phyloP scores from a whole-genome alignment of 2,888 invertebrate species.

The Baccha elongata region DNA sequence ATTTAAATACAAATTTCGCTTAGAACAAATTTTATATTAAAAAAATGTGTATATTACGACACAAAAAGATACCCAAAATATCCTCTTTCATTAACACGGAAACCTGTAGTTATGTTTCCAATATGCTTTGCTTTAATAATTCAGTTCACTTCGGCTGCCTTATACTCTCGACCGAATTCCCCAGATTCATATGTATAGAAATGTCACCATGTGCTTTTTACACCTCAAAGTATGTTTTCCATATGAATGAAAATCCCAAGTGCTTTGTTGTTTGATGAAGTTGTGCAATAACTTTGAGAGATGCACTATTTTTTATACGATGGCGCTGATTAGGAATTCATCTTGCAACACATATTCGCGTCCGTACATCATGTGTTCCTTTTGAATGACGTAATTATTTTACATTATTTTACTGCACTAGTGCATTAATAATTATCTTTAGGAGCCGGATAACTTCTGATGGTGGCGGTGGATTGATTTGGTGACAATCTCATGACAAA shows the following conservation, averaged over 20 bases:
- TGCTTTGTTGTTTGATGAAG: conserved; percentile 1
- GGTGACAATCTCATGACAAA: too few relatives aligned
- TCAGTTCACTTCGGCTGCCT: conserved; percentile 23
- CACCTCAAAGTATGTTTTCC: conserved; percentile 1
- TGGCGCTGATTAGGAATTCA: neutral
- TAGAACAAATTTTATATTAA: too few relatives aligned
- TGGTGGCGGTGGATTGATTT: too few relatives aligned
- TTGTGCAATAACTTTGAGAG: neutral
- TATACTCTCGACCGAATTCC: conserved; percentile 22
- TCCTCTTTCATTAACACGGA: neutral
- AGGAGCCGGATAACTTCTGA: too few relatives aligned
- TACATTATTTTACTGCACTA: too few relatives aligned
- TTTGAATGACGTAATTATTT: too few relatives aligned
- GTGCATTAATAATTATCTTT: too few relatives aligned
- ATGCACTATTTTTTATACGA: conserved; percentile 6
- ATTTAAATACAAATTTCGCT: too few relatives aligned
- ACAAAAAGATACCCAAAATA: neutral
- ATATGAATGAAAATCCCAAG: conserved; percentile 9
- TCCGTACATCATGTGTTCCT: too few relatives aligned
- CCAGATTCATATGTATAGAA: neutral
- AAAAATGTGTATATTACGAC: too few relatives aligned
- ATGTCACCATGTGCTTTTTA: conserved; percentile 13
- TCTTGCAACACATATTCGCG: neutral
- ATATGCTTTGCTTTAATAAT: conserved; percentile 10
- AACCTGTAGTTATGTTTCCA: conserved; percentile 11